Evolutionary conservation across 2,888 invertebrate genomes (phyloP), one percentile per base, ranked within the genome.

Genomic region (Synergus laeviventris): DNA sequence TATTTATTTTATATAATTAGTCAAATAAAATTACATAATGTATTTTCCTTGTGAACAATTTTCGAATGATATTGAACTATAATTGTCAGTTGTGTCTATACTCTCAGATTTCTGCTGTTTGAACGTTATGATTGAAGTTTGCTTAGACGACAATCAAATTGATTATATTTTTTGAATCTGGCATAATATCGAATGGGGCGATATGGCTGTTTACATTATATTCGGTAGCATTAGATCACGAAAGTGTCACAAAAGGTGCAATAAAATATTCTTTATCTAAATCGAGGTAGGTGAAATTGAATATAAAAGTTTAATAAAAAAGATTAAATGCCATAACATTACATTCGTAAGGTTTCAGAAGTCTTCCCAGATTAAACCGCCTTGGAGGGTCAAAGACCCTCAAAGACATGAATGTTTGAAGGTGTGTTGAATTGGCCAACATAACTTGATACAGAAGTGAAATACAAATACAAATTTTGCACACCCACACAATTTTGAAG

Each of bases 51-150:
- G n/a, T n/a, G n/a, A n/a, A n/a, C n/a, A n/a, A n/a, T n/a, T n/a
- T n/a, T n/a, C n/a, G n/a, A n/a, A n/a, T n/a, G n/a, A n/a, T n/a
- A n/a, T n/a, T n/a, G n/a, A n/a, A n/a, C n/a, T n/a, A n/a, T n/a
- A n/a, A n/a, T n/a, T n/a, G n/a, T n/a, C n/a, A n/a, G n/a, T n/a
- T n/a, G n/a, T n/a, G n/a, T n/a, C n/a, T n/a, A n/a, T 21, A 49
- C 74, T 73, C 84, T 85, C 84, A 79, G 85, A 83, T 84, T 85
- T 84, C 85, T 85, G 85, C 85, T 86, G 86, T 86, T 86, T 86
- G 86, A 81, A 82, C 85, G 79, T 81, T 85, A 84, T 86, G 86
- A 86, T 86, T 86, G 85, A 83, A 86, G 82, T 86, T 85, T 86
- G 79, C 82, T 79, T 84, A 84, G 84, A 83, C 84, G 80, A 78